Evolutionary conservation across 2,888 invertebrate species (phyloP), one percentile per base, ranked within the genome.

Genomic region (Dicranocentrus wangi): DNA sequence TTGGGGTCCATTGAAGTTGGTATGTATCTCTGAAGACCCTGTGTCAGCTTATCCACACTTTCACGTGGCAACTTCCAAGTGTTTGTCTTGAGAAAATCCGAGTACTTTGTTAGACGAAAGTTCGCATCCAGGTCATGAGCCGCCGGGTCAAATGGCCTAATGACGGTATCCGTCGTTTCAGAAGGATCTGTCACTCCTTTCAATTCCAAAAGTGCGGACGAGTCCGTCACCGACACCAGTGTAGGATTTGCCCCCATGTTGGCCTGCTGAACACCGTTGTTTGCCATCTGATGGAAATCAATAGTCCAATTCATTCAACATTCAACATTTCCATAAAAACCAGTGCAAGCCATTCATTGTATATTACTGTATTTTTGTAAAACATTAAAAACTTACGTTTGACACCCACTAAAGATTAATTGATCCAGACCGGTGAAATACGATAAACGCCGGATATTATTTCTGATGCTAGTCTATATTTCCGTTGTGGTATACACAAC

Each of bases 61-160:
- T 77, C 77, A 7, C 77, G 23, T n/a, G 77, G 77, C 1, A 77
- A 55, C 47, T 77, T 77, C 77, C 77, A 77, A 51, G 77, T 77
- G 25, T 77, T 77, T 17, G 77, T 77, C 42, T 77, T 77, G 13
- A 77, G 28, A 27, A 77, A 77, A 61, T 77, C 77, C 28, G 77
- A 77, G 23, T 77, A 77, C 51, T 77, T 77, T 0, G 77, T 77
- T 53, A 77, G 27, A 2, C 77, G 68, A 21, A 77, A 77, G 21
- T 60, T 77, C 15, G 77, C 77, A 43, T 77, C 77, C 17, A 77
- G 47, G 21, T 77, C 77, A 51, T 77, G 77, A 21, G 77, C 77
- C 10, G 77, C 32, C 10, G 77, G 77, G n/a, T 77, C 77, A 32
- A 77, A 77, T 15, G 77, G 77, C n/a, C 77, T 42, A 51, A 77